Evolutionary conservation across 2,113 vertebrate species (phyloP).

Genomic region (Mastomys natalensis): DNA sequence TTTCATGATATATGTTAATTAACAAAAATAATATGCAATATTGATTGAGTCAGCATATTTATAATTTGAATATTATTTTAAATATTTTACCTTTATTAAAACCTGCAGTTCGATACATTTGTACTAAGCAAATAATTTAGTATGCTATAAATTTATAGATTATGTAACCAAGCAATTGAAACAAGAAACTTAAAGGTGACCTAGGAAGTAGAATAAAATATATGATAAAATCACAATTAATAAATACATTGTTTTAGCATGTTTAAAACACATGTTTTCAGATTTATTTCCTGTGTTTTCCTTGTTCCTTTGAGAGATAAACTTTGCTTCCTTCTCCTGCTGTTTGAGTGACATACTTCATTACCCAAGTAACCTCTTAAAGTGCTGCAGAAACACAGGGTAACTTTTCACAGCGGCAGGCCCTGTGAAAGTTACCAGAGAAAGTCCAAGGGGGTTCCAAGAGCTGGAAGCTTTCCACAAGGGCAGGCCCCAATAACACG

Average conservation of each 20-base stretch:
- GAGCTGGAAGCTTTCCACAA: too few species aligned
- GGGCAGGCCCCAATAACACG: too few species aligned
- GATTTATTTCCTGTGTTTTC: too few species aligned
- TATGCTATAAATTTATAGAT: background rate
- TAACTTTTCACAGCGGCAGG: too few species aligned
- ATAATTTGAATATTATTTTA: background rate
- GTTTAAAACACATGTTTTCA: background rate
- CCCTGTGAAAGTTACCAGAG: too few species aligned
- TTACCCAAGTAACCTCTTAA: too few species aligned
- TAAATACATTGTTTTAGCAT: background rate
- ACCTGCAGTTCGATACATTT: background rate
- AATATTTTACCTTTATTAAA: background rate
- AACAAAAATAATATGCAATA: background rate
- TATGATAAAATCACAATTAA: background rate
- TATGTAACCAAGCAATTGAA: background rate
- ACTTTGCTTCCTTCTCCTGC: too few species aligned
- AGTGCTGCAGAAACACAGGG: too few species aligned
- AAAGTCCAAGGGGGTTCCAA: too few species aligned
- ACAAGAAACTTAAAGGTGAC: background rate
- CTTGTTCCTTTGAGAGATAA: too few species aligned
- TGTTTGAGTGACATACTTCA: too few species aligned
- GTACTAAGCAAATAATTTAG: background rate
- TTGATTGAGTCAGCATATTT: background rate
- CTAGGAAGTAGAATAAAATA: background rate
- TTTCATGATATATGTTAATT: background rate